phyloP scores from a whole-genome alignment of 2,888 invertebrate species.

The Hanleya hanleyi region DNA sequence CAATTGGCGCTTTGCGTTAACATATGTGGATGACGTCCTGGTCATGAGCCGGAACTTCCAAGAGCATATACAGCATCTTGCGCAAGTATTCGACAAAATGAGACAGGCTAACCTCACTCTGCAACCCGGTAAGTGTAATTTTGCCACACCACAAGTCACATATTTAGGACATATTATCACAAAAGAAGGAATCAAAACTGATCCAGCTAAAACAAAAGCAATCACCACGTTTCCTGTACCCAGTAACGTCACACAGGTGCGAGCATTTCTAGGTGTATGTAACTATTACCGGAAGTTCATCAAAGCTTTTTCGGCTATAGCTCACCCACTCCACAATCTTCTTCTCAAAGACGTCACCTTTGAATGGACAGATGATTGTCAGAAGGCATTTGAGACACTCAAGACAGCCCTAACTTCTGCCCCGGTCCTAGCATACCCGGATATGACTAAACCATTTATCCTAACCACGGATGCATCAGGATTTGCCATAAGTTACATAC shows the following conservation, averaged over 20 bases:
- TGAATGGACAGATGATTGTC: slow-evolving; percentile 47
- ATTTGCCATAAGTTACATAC: slow-evolving; percentile 31
- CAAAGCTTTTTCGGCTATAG: slow-evolving; percentile 42
- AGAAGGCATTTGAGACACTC: slow-evolving; percentile 49
- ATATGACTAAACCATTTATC: slow-evolving; percentile 22
- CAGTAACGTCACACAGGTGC: background rate
- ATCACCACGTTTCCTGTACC: background rate
- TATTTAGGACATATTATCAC: slow-evolving; percentile 10
- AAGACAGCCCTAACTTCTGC: slow-evolving; percentile 37
- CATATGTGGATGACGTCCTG: slow-evolving; percentile 41
- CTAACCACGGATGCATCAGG: slow-evolving; percentile 37
- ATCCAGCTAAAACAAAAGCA: background rate
- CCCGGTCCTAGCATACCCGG: slow-evolving; percentile 22
- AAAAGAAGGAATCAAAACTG: background rate
- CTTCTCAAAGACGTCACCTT: slow-evolving; percentile 46
- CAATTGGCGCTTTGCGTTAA: slow-evolving; percentile 32
- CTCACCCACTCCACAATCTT: slow-evolving; percentile 53
- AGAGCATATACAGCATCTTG: slow-evolving; percentile 20
- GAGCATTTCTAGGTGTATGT: slow-evolving; percentile 7
- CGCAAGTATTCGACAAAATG: slow-evolving; percentile 10
- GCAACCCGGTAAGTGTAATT: slow-evolving; percentile 9
- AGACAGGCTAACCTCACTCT: slow-evolving; percentile 9
- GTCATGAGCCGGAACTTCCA: slow-evolving; percentile 20
- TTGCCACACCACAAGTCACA: background rate
- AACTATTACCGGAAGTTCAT: slow-evolving; percentile 69